These are phyloP conservation scores for Antennarius striatus DNA, from an alignment of 2,113 vertebrate genomes.

Conservation along the genomic window DNA sequence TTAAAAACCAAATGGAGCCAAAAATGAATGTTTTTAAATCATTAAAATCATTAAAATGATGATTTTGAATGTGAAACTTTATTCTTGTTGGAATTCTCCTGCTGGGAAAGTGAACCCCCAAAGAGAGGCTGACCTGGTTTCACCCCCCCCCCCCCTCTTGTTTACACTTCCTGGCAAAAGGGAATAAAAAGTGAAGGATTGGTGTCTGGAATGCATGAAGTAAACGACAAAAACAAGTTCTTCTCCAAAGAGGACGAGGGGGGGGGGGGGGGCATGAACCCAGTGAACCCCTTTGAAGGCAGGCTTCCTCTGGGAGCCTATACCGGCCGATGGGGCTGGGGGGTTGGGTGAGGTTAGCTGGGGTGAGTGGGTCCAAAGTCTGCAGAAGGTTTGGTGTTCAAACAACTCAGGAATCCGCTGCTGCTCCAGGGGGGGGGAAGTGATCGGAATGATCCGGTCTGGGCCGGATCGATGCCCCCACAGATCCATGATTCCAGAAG, in stretches of 20 bases:
- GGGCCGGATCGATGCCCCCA: not conserved
- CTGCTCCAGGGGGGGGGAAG: not conserved
- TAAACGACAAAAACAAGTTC: slow-evolving; percentile 67
- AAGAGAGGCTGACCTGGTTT: slow-evolving; percentile 27
- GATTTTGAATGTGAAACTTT: slow-evolving; percentile 2
- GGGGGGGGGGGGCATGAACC: slow-evolving; percentile 51
- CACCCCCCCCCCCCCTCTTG: slow-evolving; percentile 12
- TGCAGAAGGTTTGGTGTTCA: slow-evolving; percentile 56
- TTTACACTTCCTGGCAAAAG: slow-evolving; percentile 37
- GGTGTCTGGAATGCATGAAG: slow-evolving; percentile 71
- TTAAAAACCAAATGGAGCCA: not conserved
- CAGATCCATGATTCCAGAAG: too few relatives aligned
- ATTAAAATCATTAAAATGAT: too few relatives aligned
- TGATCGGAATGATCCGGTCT: slow-evolving; percentile 18
- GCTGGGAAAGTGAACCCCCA: not conserved
- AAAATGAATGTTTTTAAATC: too few relatives aligned
- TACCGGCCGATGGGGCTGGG: slow-evolving; percentile 28
- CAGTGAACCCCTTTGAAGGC: slow-evolving; percentile 74
- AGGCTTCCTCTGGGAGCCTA: slow-evolving; percentile 73
- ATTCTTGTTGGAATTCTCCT: not conserved
- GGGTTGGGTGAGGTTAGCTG: slow-evolving; percentile 76
- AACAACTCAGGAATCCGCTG: slow-evolving; percentile 50
- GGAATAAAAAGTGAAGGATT: slow-evolving; percentile 44
- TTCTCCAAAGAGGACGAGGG: slow-evolving; percentile 31
- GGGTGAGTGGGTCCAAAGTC: slow-evolving; percentile 72